Evolutionary conservation across 1,140 invertebrate genomes (phyloP), one percentile per base, ranked within the genome.

Genomic region (Batillaria attramentaria): DNA sequence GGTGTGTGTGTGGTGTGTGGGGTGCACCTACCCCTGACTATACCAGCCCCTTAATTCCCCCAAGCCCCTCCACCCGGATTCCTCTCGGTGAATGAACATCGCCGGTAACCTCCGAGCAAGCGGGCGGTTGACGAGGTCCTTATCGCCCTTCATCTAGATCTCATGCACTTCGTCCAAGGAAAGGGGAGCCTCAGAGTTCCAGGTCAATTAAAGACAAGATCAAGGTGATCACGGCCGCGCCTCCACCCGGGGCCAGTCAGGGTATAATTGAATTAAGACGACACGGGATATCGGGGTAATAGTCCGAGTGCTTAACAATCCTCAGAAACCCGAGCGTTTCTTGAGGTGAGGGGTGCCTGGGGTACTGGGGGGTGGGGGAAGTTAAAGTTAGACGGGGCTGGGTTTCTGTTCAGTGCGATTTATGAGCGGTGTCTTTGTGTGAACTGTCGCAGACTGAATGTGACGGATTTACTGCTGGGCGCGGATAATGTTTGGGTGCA

Each of bases 251-350:
- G 8, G 24, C 41, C 42, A 70, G 68, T 70, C 68, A 70, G 57
- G 73, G 46, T 60, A 62, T 75, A 75, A 75, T 75, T 75, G 73
- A 75, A 75, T 75, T 75, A 75, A 75, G 73, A 39, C 57, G 73
- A 75, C 73, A 62, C 37, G 16, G n/a, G 73, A 75, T 2, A 60
- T 28, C 42, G 16, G 46, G 16, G 46, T n/a, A 24, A 28, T n/a
- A 16, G 39, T 10, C 31, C 18, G 16, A n/a, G 0, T 42, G 0
- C 6, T 42, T 70, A 37, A 39, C 41, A 28, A 24, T 16, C 28
- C n/a, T 24, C 68, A 8, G 70, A 72, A 50, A 72, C 42, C 42
- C 70, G 42, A 57, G 10, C 46, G 57, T n/a, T 24, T 62, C 57
- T 24, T 6, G 28, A 37, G 54, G 31, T 39, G 31, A 20, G 35